Evolutionary conservation across 2,797 vertebrate species (phyloP).

Genomic region (Naso thynnoides): DNA sequence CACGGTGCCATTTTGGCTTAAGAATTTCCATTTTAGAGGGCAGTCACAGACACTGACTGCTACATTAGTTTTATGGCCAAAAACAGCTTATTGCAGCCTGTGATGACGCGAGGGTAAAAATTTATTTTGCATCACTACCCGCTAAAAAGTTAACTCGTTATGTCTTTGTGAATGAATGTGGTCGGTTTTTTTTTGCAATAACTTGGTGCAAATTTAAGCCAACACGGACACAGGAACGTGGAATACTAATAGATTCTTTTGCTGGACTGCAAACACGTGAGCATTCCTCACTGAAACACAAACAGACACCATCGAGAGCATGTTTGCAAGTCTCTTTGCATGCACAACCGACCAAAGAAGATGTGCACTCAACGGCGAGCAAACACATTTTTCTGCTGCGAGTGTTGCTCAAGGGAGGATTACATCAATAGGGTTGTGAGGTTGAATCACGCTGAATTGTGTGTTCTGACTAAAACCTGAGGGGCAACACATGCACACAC

Average conservation of each 20-base stretch:
- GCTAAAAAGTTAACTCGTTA: conserved; percentile 43
- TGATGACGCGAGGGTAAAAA: conserved; percentile 17
- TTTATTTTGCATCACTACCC: conserved; percentile 31
- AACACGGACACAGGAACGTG: background rate
- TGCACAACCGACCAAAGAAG: conserved; percentile 13
- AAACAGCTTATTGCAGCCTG: conserved; percentile 60
- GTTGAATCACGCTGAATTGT: conserved; percentile 51
- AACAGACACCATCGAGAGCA: background rate
- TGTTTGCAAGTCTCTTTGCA: conserved; percentile 7
- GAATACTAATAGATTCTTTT: background rate
- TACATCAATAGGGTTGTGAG: conserved; percentile 36
- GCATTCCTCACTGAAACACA: conserved; percentile 3
- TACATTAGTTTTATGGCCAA: conserved; percentile 66
- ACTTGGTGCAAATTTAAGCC: background rate
- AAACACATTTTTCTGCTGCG: conserved; percentile 23
- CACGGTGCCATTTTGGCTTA: conserved; percentile 65
- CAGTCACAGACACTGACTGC: conserved; percentile 63
- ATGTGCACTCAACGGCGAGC: conserved; percentile 6
- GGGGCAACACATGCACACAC: background rate
- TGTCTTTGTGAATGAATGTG: conserved; percentile 31
- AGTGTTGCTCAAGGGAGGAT: conserved; percentile 41
- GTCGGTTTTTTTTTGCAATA: conserved; percentile 21
- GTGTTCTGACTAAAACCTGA: conserved; percentile 35
- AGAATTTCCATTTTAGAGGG: conserved; percentile 78
- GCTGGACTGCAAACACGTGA: background rate